Percentiles rank a stretch among this genome's conserved stretches.
Conservation (phyloP, 2,113 vertebrate species). For the Alexandromys fortis region DNA sequence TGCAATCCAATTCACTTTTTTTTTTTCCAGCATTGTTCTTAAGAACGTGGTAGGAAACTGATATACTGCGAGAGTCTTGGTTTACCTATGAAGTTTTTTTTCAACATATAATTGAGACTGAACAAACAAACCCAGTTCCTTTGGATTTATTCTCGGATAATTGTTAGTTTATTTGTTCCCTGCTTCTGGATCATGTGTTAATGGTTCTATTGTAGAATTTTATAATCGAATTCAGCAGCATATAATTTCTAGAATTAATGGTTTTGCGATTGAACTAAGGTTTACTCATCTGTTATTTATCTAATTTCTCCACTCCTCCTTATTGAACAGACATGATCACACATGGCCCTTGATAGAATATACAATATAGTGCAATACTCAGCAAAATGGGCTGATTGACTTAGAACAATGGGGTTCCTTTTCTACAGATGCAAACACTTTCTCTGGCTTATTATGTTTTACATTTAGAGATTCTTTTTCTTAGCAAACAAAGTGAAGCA, state of each 20-base stretch:
- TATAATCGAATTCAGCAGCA: not conserved
- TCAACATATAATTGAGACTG: not conserved
- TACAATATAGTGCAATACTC: not conserved
- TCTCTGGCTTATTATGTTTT: slow-evolving; percentile 12
- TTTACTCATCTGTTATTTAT: not conserved
- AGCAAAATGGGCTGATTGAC: slow-evolving; percentile 18
- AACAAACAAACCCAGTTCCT: not conserved
- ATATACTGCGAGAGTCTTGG: not conserved
- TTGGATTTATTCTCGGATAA: slow-evolving; percentile 3
- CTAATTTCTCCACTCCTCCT: not conserved
- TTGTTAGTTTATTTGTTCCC: slow-evolving; percentile 9
- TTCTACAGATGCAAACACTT: not conserved
- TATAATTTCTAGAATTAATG: slow-evolving; percentile 16
- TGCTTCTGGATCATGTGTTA: not conserved
- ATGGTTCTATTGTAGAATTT: not conserved
- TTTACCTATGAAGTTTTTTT: not conserved
- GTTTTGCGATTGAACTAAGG: slow-evolving; percentile 15
- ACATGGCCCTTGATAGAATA: not conserved
- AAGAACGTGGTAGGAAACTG: not conserved
- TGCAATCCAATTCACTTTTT: not conserved
- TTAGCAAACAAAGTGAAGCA: not conserved
- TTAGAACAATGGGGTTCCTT: not conserved
- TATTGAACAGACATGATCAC: not conserved
- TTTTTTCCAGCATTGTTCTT: not conserved
- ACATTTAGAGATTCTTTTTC: not conserved